Base-by-base conservation (phyloP, 2,888 invertebrate genomes). In the Steinernema hermaphroditum region DNA sequence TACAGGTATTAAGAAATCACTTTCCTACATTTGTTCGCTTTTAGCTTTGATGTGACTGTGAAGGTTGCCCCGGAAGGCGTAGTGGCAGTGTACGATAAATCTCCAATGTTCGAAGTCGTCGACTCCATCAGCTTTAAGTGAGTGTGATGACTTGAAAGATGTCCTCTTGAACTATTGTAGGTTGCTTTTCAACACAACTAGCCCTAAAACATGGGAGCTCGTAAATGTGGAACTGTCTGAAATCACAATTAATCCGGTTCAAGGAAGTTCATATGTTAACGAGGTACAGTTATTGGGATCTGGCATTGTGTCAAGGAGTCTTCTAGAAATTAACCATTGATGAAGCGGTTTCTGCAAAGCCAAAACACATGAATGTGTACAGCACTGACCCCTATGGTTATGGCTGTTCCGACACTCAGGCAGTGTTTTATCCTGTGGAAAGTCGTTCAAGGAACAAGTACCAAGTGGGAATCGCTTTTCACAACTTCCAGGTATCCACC, bases 401-500 rank as follows among this genome's bases (percentile, higher is more conserved):
- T 37, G 78, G 70, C 6, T 78, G 78, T 62, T 62, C 74, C 14
- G 29, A 34, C 27, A 78, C 79, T 12, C 74, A 43, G 22, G 74
- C 79, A 22, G 43, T 76, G 19, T 78, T 77, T 14, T 79, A 75
- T 32, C 62, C 62, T 16, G 27, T 62, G 16, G 2, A 8, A 32
- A n/a, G 1, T 77, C 24, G n/a, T 16, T 19, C n/a, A 9, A 14
- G 32, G 6, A 34, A 44, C 19, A 68, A 68, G 12, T 32, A 69
- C 24, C 68, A 69, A 22, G 70, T 78, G 29, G 77, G 77, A 14
- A 34, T 77, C 24, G 49, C 57, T 8, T 72, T 77, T 24, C 50
- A 76, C 72, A 77, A 77, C 44, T 37, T 78, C n/a, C 78, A 77
- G 73, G 77, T 77, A 22, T 34, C n/a, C n/a, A n/a, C n/a, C n/a